Base-by-base conservation (phyloP, 2,113 vertebrate species). In the Carlito syrichta region DNA sequence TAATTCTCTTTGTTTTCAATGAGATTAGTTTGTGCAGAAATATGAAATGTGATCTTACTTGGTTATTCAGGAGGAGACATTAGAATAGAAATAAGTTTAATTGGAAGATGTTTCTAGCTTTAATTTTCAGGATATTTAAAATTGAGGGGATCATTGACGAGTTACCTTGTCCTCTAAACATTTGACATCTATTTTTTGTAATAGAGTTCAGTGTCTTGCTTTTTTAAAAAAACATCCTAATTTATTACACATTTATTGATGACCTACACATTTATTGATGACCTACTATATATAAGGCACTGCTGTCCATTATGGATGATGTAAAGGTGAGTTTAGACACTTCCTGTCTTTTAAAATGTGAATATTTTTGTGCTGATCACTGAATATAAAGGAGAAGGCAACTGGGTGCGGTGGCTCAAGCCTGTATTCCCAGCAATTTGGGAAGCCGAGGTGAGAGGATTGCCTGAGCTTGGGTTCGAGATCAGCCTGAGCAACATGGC, bases 121-220 rank as follows among this genome's bases (percentile, higher is more conserved):
- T 94, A 69, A 91, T 85, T 94, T 95, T 89, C 32, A 96, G 78
- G 45, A 52, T 40, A 78, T 71, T 93, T 90, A 30, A 83, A 93
- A 35, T 90, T 63, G 50, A 94, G 86, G 69, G 40, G 50, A 14
- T 95, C 25, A 78, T 2, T 52, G 66, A 63, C 30, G 78, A 54
- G 32, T 79, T 86, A 83, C 27, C 40, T 73, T 91, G 48, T 68
- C 30, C 54, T 96, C 50, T 86, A 58, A 92, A 82, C 50, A 71
- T 62, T 76, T 71, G 50, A 35, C 40, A 50, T 84, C 48, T 83
- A 0, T 88, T 88, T 91, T 79, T 73, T 25, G 50, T 89, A 82
- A 62, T 30, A 48, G 58, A 76, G 38, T 63, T 25, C 32, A 82
- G 56, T 23, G n/a, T 84, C 48, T 94, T 77, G 23, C 45, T 83